phyloP scores from a whole-genome alignment of 2,888 invertebrate genomes.

The Drosophila vallismaia region DNA sequence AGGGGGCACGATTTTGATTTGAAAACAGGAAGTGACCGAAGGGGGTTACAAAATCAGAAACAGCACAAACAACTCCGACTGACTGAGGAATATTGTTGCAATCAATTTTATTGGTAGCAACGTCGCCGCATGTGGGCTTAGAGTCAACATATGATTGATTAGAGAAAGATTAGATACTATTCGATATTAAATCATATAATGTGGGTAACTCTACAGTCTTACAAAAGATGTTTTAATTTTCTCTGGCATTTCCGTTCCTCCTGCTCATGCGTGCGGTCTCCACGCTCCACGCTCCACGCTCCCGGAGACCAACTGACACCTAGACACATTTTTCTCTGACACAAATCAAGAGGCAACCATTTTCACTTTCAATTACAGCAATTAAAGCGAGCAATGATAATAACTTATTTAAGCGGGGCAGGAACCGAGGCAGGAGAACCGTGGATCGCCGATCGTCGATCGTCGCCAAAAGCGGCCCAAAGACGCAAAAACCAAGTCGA shows the following conservation, averaged over 20 bases:
- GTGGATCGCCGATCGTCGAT: constrained; percentile 30
- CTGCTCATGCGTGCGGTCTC: constrained; percentile 42
- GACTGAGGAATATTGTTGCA: too few relatives aligned
- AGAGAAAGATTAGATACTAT: neutral
- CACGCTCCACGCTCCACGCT: constrained; percentile 10
- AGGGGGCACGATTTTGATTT: constrained; percentile 79
- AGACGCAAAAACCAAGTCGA: constrained; percentile 18
- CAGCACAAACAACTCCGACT: too few relatives aligned
- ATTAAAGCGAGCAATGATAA: constrained; percentile 81
- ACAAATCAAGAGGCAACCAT: constrained; percentile 81
- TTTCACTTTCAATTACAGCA: constrained; percentile 82
- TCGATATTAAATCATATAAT: too few relatives aligned
- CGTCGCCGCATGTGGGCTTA: constrained; percentile 61
- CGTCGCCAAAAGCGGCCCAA: constrained; percentile 36
- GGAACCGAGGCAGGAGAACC: neutral
- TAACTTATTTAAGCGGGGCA: constrained; percentile 79
- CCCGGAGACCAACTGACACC: constrained; percentile 68
- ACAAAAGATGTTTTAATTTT: neutral
- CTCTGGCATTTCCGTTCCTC: neutral
- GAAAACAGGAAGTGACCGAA: too few relatives aligned
- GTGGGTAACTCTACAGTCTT: neutral
- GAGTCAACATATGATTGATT: neutral
- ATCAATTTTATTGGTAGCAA: too few relatives aligned
- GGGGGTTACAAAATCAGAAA: too few relatives aligned
- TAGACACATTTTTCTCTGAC: constrained; percentile 79